Evolutionary conservation across 2,797 vertebrate genomes (phyloP).

Genomic region (Calcarius lapponicus): DNA sequence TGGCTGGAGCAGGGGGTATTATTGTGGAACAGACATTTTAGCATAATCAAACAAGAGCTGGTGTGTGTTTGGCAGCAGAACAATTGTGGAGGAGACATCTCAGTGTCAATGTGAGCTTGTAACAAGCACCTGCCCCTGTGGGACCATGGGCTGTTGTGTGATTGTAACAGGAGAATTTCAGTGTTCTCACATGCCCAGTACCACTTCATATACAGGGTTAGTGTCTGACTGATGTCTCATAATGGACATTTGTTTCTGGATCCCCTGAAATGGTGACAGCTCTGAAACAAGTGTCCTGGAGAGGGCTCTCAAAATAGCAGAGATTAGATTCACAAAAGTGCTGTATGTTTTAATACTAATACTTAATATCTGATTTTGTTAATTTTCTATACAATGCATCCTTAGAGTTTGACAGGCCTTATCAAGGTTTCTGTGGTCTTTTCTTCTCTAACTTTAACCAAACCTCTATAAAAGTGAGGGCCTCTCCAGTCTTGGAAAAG

Average conservation of each 20-base stretch:
- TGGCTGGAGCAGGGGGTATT: neutral
- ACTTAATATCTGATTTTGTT: neutral
- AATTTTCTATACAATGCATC: neutral
- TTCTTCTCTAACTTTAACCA: neutral
- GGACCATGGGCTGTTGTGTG: neutral
- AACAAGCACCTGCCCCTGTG: neutral
- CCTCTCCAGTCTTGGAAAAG: neutral
- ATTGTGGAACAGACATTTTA: neutral
- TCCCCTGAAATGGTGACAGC: neutral
- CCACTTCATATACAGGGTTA: neutral
- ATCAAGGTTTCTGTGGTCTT: neutral
- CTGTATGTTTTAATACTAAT: neutral
- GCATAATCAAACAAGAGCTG: neutral
- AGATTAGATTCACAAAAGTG: neutral
- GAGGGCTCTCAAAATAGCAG: neutral
- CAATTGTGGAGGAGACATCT: neutral
- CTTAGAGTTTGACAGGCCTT: neutral
- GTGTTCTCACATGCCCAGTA: neutral
- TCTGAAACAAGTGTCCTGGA: neutral
- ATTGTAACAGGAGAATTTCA: neutral
- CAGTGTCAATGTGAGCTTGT: neutral
- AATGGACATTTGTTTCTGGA: neutral
- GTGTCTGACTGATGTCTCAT: neutral
- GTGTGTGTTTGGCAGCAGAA: neutral
- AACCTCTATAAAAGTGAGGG: neutral